Base-by-base conservation (phyloP, 2,113 vertebrate genomes). In the Cynoglossus semilaevis region DNA sequence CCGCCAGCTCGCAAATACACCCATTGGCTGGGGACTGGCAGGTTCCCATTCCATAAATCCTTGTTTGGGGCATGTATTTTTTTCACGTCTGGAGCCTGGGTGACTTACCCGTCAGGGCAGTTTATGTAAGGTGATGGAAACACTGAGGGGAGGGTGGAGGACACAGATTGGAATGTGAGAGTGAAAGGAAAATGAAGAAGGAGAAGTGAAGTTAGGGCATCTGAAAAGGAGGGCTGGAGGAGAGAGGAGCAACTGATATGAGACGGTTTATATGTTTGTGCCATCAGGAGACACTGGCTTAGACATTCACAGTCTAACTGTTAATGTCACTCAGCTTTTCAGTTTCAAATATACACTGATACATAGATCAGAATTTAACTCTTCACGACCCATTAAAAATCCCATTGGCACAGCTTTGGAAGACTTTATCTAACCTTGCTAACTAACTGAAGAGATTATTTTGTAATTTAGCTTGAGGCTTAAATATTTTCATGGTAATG, bases 41-140 rank as follows among this genome's bases (percentile, higher is more conserved):
- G 68, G 17, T 72, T 82, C 72, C 72, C 66, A 55, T 54, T 77
- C 69, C 69, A 71, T 82, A 71, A 76, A 76, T 76, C 68, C 66
- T 72, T 50, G 47, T 76, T 71, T 78, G 59, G 57, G 65, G 65
- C 22, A 29, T 29, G 67, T 64, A 58, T 75, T 65, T 71, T 76
- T 80, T 73, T 76, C 69, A 54, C 76, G 63, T 73, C 66, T 68
- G 59, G 18, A 34, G 65, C 64, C 77, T 70, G 71, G 70, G 57
- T 68, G 65, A 63, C 71, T 57, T 74, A 50, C 63, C 51, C 64
- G 63, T 49, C 36, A 19, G 54, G 59, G 52, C 54, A 38, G 73
- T 69, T 81, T 72, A 79, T 48, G 56, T 70, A 43, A 83, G 78
- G 76, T 79, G 60, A 69, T 68, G 69, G 70, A 77, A 83, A 83